phyloP scores from a whole-genome alignment of 2,113 vertebrate species.

The Pseudopodoces humilis region DNA sequence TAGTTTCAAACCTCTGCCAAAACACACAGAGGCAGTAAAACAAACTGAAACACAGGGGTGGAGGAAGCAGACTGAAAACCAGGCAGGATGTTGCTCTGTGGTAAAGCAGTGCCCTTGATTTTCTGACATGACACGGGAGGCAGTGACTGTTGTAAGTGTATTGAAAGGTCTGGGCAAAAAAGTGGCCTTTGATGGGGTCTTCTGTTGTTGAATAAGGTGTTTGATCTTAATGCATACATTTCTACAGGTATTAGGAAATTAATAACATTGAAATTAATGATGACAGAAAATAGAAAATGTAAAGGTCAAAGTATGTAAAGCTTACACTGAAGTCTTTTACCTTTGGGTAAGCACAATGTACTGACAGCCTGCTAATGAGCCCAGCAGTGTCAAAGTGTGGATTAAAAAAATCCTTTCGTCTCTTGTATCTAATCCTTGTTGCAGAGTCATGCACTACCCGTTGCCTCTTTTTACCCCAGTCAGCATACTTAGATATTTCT shows the following conservation, averaged over 20 bases:
- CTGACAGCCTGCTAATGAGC: not conserved
- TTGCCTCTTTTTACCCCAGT: not conserved
- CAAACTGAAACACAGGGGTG: not conserved
- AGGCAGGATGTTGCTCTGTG: conserved; percentile 28
- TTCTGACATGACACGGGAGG: not conserved
- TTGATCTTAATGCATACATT: not conserved
- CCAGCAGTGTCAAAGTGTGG: not conserved
- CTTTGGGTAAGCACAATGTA: not conserved
- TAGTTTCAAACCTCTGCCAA: conserved; percentile 15
- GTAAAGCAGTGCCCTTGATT: not conserved
- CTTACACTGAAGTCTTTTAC: not conserved
- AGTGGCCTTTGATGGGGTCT: not conserved
- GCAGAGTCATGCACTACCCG: not conserved
- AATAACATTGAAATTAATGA: not conserved
- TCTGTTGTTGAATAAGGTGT: not conserved
- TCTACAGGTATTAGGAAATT: not conserved
- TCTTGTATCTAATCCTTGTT: not conserved
- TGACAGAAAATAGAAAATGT: not conserved
- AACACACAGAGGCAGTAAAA: conserved; percentile 28
- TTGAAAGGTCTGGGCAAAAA: not conserved
- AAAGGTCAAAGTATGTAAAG: not conserved
- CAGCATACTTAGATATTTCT: not conserved
- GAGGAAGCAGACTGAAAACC: conserved; percentile 5
- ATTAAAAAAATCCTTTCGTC: not conserved
- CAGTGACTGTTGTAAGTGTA: not conserved